Evolutionary conservation across 2,797 vertebrate genomes (phyloP).

Genomic region (Taeniopygia guttata): DNA sequence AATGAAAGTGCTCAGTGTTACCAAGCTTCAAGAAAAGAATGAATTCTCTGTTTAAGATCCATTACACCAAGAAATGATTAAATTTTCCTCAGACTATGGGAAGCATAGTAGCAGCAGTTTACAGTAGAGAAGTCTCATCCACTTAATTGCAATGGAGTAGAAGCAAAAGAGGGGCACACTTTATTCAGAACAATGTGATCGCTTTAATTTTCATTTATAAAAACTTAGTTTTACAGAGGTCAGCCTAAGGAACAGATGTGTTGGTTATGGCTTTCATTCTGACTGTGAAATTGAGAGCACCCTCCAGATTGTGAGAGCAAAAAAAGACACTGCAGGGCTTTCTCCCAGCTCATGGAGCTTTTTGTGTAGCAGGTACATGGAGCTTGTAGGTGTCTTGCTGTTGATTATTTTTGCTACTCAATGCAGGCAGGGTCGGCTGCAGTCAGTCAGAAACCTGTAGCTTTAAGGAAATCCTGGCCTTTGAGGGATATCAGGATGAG

Average conservation of each 20-base stretch:
- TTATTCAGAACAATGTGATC: rapidly evolving
- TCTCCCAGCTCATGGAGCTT: background rate
- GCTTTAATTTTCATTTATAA: background rate
- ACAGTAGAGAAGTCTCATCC: background rate
- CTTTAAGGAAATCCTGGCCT: background rate
- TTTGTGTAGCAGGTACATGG: background rate
- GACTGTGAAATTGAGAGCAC: background rate
- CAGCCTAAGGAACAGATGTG: background rate
- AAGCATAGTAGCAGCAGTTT: background rate
- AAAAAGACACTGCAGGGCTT: background rate
- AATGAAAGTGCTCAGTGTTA: background rate
- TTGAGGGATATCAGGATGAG: background rate
- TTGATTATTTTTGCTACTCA: background rate
- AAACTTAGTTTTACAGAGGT: background rate
- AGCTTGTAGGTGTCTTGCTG: background rate
- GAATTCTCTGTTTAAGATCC: background rate
- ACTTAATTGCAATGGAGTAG: background rate
- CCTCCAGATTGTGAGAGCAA: background rate
- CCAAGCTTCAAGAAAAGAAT: background rate
- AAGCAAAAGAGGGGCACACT: background rate
- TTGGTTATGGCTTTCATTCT: background rate
- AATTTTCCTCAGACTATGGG: background rate
- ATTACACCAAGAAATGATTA: background rate
- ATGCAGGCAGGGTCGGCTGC: background rate
- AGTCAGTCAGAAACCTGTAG: background rate